Evolutionary conservation across 1,140 invertebrate genomes (phyloP), one percentile per base, ranked within the genome.

Genomic region (Zaprionus inermis): DNA sequence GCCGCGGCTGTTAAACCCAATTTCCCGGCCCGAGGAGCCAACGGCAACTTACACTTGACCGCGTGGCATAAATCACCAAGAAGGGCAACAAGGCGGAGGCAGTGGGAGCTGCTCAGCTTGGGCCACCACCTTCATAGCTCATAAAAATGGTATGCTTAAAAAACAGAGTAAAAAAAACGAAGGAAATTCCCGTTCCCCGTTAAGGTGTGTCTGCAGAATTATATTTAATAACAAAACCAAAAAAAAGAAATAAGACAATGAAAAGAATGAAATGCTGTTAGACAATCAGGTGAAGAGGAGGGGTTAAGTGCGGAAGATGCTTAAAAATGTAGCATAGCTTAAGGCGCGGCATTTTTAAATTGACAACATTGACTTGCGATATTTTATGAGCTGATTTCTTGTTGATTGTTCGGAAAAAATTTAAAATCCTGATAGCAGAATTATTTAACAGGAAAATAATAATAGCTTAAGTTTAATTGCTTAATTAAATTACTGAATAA

Each of bases 41-140:
- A 73, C 73, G 77, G 65, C 61, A 85, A 84, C 80, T 90, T 89
- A 89, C 85, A 89, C 85, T 89, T 89, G 84, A 89, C 84, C 85
- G 84, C 75, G 63, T 66, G 67, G 85, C 81, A 89, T 89, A 89
- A 89, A 89, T 89, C 84, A 89, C 66, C 52, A 49, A 55, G 58
- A 41, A 56, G 51, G 64, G 64, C 59, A 72, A 32, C 7, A 54
- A 59, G 34, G 20, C 11, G 44, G 36, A 55, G 51, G 36, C 52
- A 46, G 41, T n/a, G n/a, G n/a, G n/a, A n/a, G n/a, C n/a, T n/a
- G n/a, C n/a, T n/a, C 18, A 6, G 5, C n/a, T 24, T 12, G 51
- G 54, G 76, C 61, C 81, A 66, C 60, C 56, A 66, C 64, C 56
- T 77, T 74, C 76, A 30, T 67, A 54, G 70, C 54, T 38, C 76